Evolutionary conservation across 2,113 vertebrate species (phyloP), one percentile per base, ranked within the genome.

Genomic region (Channa maculata): DNA sequence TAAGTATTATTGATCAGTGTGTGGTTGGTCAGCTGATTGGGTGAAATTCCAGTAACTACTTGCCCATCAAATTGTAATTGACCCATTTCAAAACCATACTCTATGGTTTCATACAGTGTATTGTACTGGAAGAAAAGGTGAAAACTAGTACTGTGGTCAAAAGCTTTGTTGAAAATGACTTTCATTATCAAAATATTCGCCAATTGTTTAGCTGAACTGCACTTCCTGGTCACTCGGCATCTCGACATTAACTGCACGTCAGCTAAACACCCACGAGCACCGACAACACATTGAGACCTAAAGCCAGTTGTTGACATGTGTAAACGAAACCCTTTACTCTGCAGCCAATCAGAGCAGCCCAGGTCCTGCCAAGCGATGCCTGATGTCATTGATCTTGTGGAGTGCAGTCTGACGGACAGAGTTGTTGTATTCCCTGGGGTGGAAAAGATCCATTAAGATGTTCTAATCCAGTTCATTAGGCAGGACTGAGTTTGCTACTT

Each of bases 401-500:
- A 68, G 73, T 61, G 46, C 33, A n/a, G 46, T 33, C 3, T n/a
- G 49, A 80, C 38, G 48, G 70, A 78, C 54, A 73, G 65, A 74
- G 60, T 70, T 2, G 13, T 43, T 38, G 5, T 2, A 11, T 8
- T 71, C 78, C 67, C 81, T 37, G 2, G 70, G 75, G 85, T 24
- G 66, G 45, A 43, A 14, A 45, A n/a, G 58, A 72, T 81, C 78
- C 81, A 87, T 87, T 81, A 86, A 68, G 62, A 77, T 24, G 50
- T 65, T 59, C 75, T 81, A 69, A 79, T 81, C 53, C 71, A 49
- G 81, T 81, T 78, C 77, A 84, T 86, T 86, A 84, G 64, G 69
- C 69, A 39, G 61, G 41, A 77, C 68, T 15, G 59, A 46, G 53
- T 66, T 51, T 60, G 36, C 39, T 48, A 64, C 72, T 58, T 57